These are phyloP conservation scores for Peromyscus melanophrys DNA, from an alignment of 2,797 vertebrate genomes.

Conservation along the genomic window DNA sequence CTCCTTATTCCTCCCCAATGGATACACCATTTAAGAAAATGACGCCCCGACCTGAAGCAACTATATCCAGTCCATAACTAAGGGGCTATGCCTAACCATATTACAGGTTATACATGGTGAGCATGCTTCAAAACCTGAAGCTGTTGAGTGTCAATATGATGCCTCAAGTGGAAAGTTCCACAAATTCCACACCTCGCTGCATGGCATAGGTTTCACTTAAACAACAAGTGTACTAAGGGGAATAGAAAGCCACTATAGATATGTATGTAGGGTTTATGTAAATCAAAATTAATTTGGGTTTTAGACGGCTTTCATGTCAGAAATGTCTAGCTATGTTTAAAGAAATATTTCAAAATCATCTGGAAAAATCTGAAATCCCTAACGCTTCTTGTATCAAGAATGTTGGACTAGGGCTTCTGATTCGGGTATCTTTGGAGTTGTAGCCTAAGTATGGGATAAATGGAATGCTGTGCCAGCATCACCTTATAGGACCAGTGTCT, in stretches of 20 bases:
- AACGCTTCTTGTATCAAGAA: not conserved
- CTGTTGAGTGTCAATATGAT: not conserved
- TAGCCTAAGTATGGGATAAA: not conserved
- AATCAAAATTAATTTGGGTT: not conserved
- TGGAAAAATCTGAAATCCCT: not conserved
- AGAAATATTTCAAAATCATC: not conserved
- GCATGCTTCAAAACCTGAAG: not conserved
- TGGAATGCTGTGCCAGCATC: not conserved
- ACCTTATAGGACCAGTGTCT: rapidly evolving
- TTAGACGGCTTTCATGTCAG: not conserved
- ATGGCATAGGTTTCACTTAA: not conserved
- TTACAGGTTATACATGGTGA: no score
- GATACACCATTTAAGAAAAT: not conserved
- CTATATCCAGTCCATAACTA: not conserved
- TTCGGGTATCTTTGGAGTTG: not conserved
- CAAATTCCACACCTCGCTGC: not conserved
- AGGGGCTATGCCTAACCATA: not conserved
- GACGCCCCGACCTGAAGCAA: not conserved
- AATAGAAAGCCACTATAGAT: not conserved
- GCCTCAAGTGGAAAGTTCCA: not conserved
- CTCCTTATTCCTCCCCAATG: not conserved
- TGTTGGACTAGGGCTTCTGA: not conserved
- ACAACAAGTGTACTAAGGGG: not conserved
- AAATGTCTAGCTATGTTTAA: not conserved
- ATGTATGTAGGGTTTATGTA: not conserved